Evolutionary conservation across 2,888 invertebrate genomes (phyloP).

Genomic region (Sinopyrophorus schimmeli): DNA sequence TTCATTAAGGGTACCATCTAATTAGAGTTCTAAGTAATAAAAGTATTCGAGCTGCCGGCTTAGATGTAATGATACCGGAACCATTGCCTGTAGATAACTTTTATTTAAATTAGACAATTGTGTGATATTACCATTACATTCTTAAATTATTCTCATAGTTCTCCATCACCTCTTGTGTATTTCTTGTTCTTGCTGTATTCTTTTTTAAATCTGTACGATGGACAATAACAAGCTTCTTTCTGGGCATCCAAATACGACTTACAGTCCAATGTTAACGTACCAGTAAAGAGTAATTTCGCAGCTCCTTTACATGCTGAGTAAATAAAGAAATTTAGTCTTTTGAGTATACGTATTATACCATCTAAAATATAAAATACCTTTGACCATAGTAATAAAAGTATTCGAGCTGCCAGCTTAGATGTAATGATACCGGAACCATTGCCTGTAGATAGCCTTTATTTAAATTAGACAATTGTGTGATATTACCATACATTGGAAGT

Average conservation of each 20-base stretch:
- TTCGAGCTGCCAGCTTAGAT: conserved; percentile 86
- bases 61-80: conserved; percentile 92
- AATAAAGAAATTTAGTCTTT: too few relatives aligned
- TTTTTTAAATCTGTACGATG: conserved; percentile 45
- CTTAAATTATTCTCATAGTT: conserved; percentile 16
- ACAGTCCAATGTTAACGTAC: conserved; percentile 84
- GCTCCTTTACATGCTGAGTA: conserved; percentile 80
- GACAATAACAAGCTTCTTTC: conserved; percentile 79
- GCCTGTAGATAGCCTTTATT: conserved; percentile 77
- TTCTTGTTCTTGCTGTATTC: conserved; percentile 56
- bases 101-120: conserved; percentile 79
- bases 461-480: conserved; percentile 73
- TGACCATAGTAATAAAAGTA: conserved; percentile 66
- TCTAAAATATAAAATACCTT: too few relatives aligned
- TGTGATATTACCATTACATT: conserved; percentile 74
- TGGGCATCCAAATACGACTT: conserved; percentile 85
- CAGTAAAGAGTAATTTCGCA: conserved; percentile 83
- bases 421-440: conserved; percentile 91
- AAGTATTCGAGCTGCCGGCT: conserved; percentile 79
- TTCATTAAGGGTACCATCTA: too few relatives aligned
- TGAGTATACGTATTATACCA: too few relatives aligned
- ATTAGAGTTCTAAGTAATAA: conserved; percentile 72
- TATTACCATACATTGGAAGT: conserved; percentile 92
- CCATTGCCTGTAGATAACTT: conserved; percentile 80
- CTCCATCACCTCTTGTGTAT: conserved; percentile 51